Conservation (phyloP, 2,113 vertebrate species). For the Herpailurus yagouaroundi region DNA sequence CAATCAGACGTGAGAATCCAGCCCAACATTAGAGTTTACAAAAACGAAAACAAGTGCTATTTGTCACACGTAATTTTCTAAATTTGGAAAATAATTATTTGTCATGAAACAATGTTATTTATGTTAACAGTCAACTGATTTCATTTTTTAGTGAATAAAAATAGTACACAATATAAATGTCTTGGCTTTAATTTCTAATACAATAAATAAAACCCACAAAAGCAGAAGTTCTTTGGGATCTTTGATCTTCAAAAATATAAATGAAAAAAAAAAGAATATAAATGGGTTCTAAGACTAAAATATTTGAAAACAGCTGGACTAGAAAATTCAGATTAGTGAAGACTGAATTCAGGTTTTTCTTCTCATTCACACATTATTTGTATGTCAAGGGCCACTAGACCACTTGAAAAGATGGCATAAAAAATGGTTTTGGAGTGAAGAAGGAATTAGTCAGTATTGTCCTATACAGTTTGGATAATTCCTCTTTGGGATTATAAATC, state of each 20-base stretch:
- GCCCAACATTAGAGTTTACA: neutral
- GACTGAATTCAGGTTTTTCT: neutral
- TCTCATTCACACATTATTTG: neutral
- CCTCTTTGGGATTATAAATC: neutral
- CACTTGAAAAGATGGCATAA: neutral
- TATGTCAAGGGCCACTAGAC: neutral
- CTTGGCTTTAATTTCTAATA: slow-evolving; percentile 12
- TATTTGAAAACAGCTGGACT: neutral
- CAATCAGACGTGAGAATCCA: neutral
- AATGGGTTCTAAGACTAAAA: neutral
- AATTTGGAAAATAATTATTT: neutral
- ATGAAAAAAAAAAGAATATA: neutral
- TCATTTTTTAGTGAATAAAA: neutral
- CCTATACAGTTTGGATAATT: neutral
- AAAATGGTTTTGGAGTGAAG: neutral
- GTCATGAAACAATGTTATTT: slow-evolving; percentile 16
- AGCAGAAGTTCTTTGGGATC: neutral
- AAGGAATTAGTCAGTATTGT: neutral
- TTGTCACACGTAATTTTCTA: neutral
- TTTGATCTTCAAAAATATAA: slow-evolving; percentile 3
- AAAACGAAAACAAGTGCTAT: neutral
- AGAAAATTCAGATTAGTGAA: neutral
- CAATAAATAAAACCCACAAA: neutral
- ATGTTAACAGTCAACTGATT: neutral
- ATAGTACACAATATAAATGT: neutral